Percentiles rank a stretch among this genome's conserved stretches.
These are phyloP conservation scores for Cheirogaleus medius DNA, from an alignment of 2,113 vertebrate species.

Conservation along the genomic window DNA sequence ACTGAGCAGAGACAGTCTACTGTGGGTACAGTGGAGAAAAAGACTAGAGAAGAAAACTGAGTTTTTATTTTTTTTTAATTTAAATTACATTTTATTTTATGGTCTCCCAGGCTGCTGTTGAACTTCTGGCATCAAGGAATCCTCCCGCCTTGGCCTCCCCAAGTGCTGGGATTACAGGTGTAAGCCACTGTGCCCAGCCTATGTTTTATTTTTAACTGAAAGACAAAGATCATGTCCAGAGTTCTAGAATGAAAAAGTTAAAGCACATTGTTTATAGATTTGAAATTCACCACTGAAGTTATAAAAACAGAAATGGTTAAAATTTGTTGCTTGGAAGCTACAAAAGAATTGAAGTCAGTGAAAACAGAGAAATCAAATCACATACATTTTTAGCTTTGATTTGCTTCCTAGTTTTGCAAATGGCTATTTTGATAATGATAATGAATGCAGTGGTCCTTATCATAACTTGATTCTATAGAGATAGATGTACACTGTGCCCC, in stretches of 20 bases:
- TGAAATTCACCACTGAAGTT: not conserved
- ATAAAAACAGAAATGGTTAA: not conserved
- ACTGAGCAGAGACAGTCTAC: too few relatives aligned
- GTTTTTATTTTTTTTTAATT: not conserved
- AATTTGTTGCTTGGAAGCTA: not conserved
- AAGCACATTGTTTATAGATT: not conserved
- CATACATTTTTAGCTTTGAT: not conserved
- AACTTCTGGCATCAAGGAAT: not conserved
- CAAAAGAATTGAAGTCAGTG: not conserved
- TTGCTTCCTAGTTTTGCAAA: not conserved
- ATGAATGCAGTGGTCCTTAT: not conserved
- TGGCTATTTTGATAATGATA: not conserved
- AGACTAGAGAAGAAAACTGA: not conserved
- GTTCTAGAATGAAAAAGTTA: not conserved
- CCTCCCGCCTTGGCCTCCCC: too few relatives aligned
- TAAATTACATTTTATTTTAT: too few relatives aligned
- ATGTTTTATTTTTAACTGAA: not conserved
- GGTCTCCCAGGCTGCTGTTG: not conserved
- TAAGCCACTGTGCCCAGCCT: not conserved
- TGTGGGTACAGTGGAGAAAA: not conserved
- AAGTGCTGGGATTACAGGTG: too few relatives aligned
- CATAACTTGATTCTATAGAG: not conserved
- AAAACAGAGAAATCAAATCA: not conserved
- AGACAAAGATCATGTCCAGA: not conserved
- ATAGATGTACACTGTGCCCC: not conserved